Conservation (phyloP, 2,797 vertebrate genomes). For the Ptychobarbus kaznakovi region DNA sequence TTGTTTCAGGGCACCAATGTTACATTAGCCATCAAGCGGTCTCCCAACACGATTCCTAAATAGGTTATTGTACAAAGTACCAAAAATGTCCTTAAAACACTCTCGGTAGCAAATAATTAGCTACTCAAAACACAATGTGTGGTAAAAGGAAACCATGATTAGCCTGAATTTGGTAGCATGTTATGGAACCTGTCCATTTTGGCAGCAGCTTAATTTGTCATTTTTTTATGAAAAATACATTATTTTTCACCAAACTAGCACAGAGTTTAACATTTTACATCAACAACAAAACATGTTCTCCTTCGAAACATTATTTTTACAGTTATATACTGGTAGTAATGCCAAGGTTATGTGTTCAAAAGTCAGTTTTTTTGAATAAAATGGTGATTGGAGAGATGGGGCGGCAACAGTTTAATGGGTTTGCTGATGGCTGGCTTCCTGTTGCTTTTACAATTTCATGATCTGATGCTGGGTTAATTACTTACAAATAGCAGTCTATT, state of each 20-base stretch:
- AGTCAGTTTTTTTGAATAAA: not conserved
- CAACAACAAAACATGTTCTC: not conserved
- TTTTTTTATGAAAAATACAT: not conserved
- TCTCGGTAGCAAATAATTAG: not conserved
- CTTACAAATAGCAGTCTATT: not conserved
- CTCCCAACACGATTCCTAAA: not conserved
- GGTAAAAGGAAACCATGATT: not conserved
- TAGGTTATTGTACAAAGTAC: not conserved
- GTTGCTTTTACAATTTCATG: not conserved
- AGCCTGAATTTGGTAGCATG: not conserved
- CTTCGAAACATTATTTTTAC: not conserved
- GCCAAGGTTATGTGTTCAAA: not conserved
- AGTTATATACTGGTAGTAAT: not conserved
- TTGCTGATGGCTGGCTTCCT: not conserved
- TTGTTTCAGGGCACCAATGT: conserved; percentile 6
- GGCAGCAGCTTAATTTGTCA: not conserved
- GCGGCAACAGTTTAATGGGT: not conserved
- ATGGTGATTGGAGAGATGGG: not conserved
- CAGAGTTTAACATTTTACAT: not conserved
- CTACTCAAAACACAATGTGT: not conserved
- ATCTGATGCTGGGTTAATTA: not conserved
- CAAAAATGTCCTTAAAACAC: not conserved
- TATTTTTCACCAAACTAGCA: too few species aligned
- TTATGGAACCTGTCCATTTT: not conserved
- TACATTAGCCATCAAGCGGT: not conserved